These are phyloP conservation scores for Manacus vitellinus DNA, from an alignment of 2,113 vertebrate genomes.

Conservation along the genomic window DNA sequence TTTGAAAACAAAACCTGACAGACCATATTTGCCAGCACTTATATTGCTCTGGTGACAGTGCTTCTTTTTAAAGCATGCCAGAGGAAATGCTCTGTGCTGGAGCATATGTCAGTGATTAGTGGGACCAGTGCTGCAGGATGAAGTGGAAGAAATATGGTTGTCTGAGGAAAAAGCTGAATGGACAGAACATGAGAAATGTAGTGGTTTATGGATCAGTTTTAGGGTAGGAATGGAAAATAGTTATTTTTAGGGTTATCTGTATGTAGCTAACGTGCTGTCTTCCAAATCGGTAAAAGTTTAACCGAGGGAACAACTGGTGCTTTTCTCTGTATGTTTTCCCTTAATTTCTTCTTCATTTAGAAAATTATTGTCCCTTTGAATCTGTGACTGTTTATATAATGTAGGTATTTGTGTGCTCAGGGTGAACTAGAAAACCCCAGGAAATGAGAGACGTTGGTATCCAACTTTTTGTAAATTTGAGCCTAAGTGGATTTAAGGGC, in stretches of 20 bases:
- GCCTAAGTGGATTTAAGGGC: background rate
- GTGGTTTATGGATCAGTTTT: background rate
- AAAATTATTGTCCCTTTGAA: background rate
- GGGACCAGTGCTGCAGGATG: constrained; percentile 5
- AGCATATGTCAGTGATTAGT: constrained; percentile 50
- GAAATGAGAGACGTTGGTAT: background rate
- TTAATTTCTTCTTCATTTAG: background rate
- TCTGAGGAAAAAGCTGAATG: constrained; percentile 31
- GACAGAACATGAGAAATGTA: background rate
- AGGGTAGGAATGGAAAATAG: background rate
- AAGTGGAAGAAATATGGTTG: background rate
- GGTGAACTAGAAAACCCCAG: background rate
- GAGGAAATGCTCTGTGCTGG: constrained; percentile 25
- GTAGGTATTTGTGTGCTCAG: background rate
- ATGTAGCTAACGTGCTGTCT: background rate
- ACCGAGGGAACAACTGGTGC: background rate
- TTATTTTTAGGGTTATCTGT: constrained; percentile 11
- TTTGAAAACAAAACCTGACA: constrained; percentile 58
- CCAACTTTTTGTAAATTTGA: background rate
- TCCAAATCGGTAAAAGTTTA: background rate
- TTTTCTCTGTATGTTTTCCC: background rate
- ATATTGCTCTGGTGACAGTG: constrained; percentile 1
- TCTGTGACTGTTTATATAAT: background rate
- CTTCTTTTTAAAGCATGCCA: constrained; percentile 30
- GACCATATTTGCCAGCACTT: constrained; percentile 55